These are phyloP conservation scores for Neodontobutis hainanensis DNA, from an alignment of 2,113 vertebrate species.

Conservation along the genomic window DNA sequence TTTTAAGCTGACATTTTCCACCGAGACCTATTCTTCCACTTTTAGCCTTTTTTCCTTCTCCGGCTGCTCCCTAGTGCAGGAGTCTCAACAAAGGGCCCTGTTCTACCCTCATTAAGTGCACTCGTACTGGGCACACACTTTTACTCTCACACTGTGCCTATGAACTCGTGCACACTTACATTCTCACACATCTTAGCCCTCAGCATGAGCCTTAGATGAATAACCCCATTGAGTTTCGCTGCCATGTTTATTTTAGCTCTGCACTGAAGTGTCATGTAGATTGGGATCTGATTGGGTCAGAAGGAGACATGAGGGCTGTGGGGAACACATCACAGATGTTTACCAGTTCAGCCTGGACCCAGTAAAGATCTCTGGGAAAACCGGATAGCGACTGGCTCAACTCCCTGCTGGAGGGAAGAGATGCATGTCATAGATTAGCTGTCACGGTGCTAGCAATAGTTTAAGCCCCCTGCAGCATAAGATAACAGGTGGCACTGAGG, in stretches of 20 bases:
- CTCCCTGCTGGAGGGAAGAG: constrained; percentile 49
- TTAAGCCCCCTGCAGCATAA: constrained; percentile 55
- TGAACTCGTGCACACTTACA: constrained; percentile 37
- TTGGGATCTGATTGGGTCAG: constrained; percentile 52
- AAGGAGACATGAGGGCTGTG: constrained; percentile 34
- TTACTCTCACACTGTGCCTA: not conserved
- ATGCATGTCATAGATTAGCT: constrained; percentile 66
- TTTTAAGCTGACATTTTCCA: constrained; percentile 79
- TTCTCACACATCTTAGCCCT: constrained; percentile 47
- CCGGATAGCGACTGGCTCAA: constrained; percentile 51
- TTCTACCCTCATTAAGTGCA: constrained; percentile 69
- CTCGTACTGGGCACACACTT: constrained; percentile 31
- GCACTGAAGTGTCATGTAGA: constrained; percentile 48
- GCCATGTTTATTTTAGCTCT: constrained; percentile 59
- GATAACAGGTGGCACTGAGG: constrained; percentile 68
- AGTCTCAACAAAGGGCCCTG: constrained; percentile 66
- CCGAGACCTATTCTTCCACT: constrained; percentile 58
- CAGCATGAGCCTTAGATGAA: constrained; percentile 46
- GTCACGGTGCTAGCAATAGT: constrained; percentile 65
- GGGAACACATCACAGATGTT: constrained; percentile 50
- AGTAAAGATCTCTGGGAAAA: constrained; percentile 52
- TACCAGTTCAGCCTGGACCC: constrained; percentile 1
- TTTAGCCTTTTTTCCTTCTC: constrained; percentile 28
- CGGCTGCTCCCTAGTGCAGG: constrained; percentile 37
- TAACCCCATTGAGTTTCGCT: constrained; percentile 49